Evolutionary conservation across 2,113 vertebrate species (phyloP), one percentile per base, ranked within the genome.

Genomic region (Corythaeola cristata): DNA sequence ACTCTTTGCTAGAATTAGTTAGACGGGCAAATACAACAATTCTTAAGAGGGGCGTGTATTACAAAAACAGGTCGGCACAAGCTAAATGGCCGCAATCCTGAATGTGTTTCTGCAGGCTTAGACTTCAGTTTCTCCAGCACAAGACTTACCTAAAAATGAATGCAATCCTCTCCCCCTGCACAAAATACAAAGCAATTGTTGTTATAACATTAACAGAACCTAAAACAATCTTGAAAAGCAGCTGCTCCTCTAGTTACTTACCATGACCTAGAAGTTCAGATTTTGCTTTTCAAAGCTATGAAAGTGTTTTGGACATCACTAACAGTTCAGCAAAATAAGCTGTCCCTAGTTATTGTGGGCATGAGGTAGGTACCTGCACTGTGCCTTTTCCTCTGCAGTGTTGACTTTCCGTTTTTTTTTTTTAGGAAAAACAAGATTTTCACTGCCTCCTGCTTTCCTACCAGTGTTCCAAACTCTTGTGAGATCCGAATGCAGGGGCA

Each of bases 161-260:
- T 0, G 2, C 33, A 50, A 11, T 44, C 44, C 30, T 39, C 35
- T 39, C 15, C 33, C 8, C 13, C 21, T 2, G 0, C 4, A 52
- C 50, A 69, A 88, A 86, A 86, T 45, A 44, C 21, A 60, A 53
- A 85, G 1, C 32, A n/a, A 39, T 39, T 69, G 30, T 37, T 33
- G 7, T 66, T 87, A 28, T 6, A 94, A 68, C 12, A 26, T 37
- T 60, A 45, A 60, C 30, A 64, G n/a, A 59, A 59, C 62, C 41
- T 10, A 41, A 92, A 90, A 39, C 26, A 16, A 28, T 67, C 35
- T 39, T 55, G 83, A 75, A 86, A 90, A 81, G 23, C 2, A 8
- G 35, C n/a, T 44, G 39, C 53, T 79, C 19, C 49, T 84, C 26
- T 53, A 76, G 44, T 87, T 84, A 60, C 17, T 76, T 72, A n/a